Base-by-base conservation (phyloP, 2,888 invertebrate species). In the Clostera curtula region DNA sequence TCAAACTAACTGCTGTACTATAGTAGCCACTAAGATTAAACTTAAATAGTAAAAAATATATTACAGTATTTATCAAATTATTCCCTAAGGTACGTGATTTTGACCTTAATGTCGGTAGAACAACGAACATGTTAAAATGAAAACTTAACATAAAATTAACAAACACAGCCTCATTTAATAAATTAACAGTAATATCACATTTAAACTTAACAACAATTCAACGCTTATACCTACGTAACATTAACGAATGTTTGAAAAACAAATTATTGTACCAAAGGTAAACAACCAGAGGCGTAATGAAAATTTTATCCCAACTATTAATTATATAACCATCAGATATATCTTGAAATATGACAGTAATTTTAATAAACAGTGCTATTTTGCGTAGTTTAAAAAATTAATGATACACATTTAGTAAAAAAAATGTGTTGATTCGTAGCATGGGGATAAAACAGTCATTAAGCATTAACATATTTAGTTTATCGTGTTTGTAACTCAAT, bases 61-160 rank as follows among this genome's bases (percentile, higher is more conserved):
- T 40, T 53, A 55, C 36, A 51, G 37, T 35, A 27, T 36, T 35
- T 20, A 19, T 31, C 31, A 33, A 23, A 39, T 30, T 29, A 37
- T 28, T 46, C 30, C 32, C 39, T 38, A 42, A 50, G 44, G 41
- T 48, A 33, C 17, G 38, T 31, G 37, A 37, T 40, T 42, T 43
- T 40, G 63, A 63, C 83, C 80, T 71, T 82, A 83, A 82, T 79
- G 83, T 65, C 79, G 74, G 79, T 52, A 56, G 61, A 71, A 72
- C 60, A 65, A 64, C 44, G 45, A 46, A 51, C 62, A 51, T 49
- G 66, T 73, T 74, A 67, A 79, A 82, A 82, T 76, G 65, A 73
- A 82, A 82, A 83, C 80, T 83, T 76, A 83, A 83, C 80, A 77
- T 80, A 80, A 83, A 82, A 82, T 68, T 80, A 83, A 80, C 82